Evolutionary conservation across 1,140 invertebrate genomes (phyloP), one percentile per base, ranked within the genome.

Genomic region (Archegozetes longisetosus): DNA sequence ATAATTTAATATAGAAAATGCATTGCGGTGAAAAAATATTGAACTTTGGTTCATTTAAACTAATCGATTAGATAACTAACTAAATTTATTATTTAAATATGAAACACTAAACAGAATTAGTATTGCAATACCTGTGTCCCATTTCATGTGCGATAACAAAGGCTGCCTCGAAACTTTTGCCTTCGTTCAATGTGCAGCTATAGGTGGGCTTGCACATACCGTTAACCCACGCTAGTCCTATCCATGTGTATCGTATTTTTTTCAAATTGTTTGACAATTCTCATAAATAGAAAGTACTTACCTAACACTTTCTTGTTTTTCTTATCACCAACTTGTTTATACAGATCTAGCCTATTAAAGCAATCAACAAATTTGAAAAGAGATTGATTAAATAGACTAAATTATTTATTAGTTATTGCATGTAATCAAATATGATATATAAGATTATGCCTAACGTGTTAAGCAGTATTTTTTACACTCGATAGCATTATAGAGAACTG

Each of bases 111-210:
- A 12, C 40, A n/a, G n/a, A 50, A 20, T 4, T n/a, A 14, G n/a
- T 47, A 14, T 60, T 26, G 2, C 48, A 65, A 62, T 58, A 73
- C 72, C 72, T 74, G 62, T 75, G 74, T 0, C 70, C 73, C 60
- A 75, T 70, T 65, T 75, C 74, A 61, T 73, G 73, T 26, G 72
- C 70, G 25, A 74, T 73, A 9, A 75, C 74, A 63, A 70, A 75
- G 14, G 73, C 71, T 6, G 73, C 71, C 63, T 74, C 73, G 60
- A 75, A 74, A 53, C 67, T 72, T 40, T 68, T 68, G 3, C 72
- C 73, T 62, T 75, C 73, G 58, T 74, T 74, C n/a, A 75, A 65
- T 1, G 73, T 73, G 57, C 73, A 75, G 27, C 70, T 72, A 62
- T 72, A 73, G 13, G 64, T 60, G 1, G 66, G 62, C 47, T 68